Evolutionary conservation across 2,888 invertebrate species (phyloP), one percentile per base, ranked within the genome.

Genomic region (Lysandra coridon): DNA sequence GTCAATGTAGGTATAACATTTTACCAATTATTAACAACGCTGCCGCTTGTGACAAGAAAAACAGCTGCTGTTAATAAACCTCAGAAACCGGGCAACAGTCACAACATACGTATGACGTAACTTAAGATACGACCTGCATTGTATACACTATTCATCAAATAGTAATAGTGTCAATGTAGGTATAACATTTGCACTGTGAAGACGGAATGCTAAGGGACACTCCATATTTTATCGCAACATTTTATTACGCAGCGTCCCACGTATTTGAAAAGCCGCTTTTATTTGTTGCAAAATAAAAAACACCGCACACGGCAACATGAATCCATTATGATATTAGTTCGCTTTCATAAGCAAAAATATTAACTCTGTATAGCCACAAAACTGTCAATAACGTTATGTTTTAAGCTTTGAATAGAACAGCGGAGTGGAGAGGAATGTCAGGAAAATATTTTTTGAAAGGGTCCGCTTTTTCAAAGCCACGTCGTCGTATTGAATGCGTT

Each of bases 401-500:
- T 82, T 87, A 90, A 87, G 83, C 84, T 82, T 84, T 89, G 90
- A 92, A 91, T 91, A 88, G 85, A 88, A 86, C 86, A 86, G 87
- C 88, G 88, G 85, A 86, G 88, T 87, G 86, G 86, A 91, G 88
- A 87, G 88, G 90, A 90, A 92, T 90, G 92, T 92, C 93, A 91
- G 90, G 89, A 87, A 90, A 91, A 91, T 76, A 76, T 91, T 92
- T 93, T 92, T 92, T 93, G 88, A 92, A 94, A 94, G 92, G 92
- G 91, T 91, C 88, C 90, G 88, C 91, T 88, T 88, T 92, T 94
- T 91, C 88, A 93, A 93, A 93, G 93, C 93, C 87, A 88, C 92
- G 91, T 92, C 92, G 92, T 91, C 89, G 92, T 92, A 94, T 94
- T 94, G 93, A 94, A 94, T 94, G 92, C 91, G 93, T 93, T 94